A percentile compares a stretch with the other conserved stretches of the same genome.
These are phyloP conservation scores for Oasisia sp. DNA, from an alignment of 2,888 invertebrate genomes.

Conservation along the genomic window DNA sequence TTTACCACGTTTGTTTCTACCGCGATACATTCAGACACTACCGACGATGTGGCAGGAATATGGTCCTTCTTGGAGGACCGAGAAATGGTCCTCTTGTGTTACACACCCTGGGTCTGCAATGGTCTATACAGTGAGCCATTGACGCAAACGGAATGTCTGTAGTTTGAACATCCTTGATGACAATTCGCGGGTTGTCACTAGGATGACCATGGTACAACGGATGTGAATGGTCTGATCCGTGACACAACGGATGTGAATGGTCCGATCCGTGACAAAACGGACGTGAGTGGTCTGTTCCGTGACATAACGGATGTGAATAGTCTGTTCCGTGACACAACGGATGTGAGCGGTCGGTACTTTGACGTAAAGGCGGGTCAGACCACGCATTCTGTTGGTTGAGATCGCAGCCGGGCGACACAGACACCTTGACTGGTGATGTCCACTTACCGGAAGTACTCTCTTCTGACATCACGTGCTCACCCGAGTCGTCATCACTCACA, in stretches of 20 bases:
- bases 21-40: neutral
- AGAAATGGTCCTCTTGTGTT: constrained; percentile 1
- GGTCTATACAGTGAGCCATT: constrained; percentile 13
- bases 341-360: no score
- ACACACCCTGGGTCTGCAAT: neutral
- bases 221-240: neutral
- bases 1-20: neutral
- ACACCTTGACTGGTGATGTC: neutral
- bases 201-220: neutral
- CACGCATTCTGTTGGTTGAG: neutral
- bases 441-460: constrained; percentile 2
- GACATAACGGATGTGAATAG: neutral
- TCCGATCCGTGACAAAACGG: no score
- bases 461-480: neutral
- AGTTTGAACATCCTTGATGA: neutral
- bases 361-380: no score
- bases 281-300: no score
- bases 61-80: neutral
- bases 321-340: no score
- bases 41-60: neutral
- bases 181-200: neutral
- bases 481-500: neutral
- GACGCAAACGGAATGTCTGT: neutral
- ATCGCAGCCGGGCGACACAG: neutral
- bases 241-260: neutral